phyloP scores from a whole-genome alignment of 2,888 invertebrate species.

The Aleiodes testaceus region DNA sequence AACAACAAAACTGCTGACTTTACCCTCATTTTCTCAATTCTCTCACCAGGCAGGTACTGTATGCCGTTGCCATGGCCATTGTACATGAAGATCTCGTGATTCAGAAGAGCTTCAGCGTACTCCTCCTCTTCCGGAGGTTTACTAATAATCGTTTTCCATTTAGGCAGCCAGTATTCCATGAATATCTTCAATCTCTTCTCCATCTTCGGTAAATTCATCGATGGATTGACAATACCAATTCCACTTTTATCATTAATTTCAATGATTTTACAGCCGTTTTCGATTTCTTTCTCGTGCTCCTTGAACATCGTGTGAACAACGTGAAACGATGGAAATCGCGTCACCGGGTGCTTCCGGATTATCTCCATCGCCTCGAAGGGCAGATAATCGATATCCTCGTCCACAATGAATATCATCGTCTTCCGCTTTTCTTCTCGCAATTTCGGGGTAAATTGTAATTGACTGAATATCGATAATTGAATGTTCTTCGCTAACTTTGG shows the following conservation, averaged over 20 bases:
- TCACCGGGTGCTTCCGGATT: conserved; percentile 80
- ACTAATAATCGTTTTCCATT: conserved; percentile 79
- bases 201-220: conserved; percentile 79
- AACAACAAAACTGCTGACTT: conserved; percentile 78
- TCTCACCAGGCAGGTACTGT: conserved; percentile 76
- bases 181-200: conserved; percentile 78
- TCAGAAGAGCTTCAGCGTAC: conserved; percentile 70
- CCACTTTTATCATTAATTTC: conserved; percentile 74
- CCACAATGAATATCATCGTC: conserved; percentile 80
- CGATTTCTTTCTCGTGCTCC: conserved; percentile 76
- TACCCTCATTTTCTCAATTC: conserved; percentile 75
- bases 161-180: conserved; percentile 75
- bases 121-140: conserved; percentile 75
- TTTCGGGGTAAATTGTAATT: conserved; percentile 50
- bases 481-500: conserved; percentile 63
- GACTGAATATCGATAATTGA: conserved; percentile 64
- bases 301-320: conserved; percentile 79
- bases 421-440: conserved; percentile 75
- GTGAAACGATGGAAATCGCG: conserved; percentile 84
- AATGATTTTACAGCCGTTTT: conserved; percentile 76
- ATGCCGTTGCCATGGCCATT: conserved; percentile 86
- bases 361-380: conserved; percentile 86
- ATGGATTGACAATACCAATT: conserved; percentile 77
- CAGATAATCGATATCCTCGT: conserved; percentile 82
- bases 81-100: conserved; percentile 82